phyloP scores from a whole-genome alignment of 2,797 vertebrate genomes.

The Prunella strophiata region DNA sequence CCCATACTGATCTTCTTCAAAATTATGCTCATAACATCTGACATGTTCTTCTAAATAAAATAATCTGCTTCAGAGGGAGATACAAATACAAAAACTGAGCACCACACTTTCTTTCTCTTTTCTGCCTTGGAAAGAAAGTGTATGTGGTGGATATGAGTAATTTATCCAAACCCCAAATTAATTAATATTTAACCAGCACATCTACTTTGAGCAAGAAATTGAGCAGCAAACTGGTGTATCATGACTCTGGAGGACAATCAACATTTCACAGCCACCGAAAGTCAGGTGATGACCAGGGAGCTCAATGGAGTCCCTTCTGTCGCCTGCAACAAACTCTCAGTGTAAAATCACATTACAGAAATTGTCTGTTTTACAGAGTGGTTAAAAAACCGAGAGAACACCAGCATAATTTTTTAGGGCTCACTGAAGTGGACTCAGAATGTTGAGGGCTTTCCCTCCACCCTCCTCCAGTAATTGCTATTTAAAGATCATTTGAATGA shows the following conservation, averaged over 20 bases:
- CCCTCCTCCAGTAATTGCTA: slow-evolving; percentile 81
- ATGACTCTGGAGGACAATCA: background rate
- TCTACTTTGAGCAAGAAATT: background rate
- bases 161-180: background rate
- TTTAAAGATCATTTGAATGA: slow-evolving; percentile 86
- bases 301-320: background rate
- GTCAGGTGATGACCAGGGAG: background rate
- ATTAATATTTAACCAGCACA: background rate
- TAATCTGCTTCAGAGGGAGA: background rate
- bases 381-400: background rate
- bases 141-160: background rate
- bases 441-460: background rate
- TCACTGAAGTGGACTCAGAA: slow-evolving; percentile 31
- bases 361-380: background rate
- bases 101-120: background rate
- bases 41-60: background rate
- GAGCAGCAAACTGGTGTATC: background rate
- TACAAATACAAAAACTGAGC: background rate
- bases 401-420: background rate
- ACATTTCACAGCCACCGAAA: background rate
- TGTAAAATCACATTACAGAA: background rate
- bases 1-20: background rate
- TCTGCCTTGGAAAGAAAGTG: background rate
- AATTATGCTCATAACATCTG: background rate
- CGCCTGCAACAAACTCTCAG: background rate